Evolutionary conservation across 2,888 invertebrate genomes (phyloP), one percentile per base, ranked within the genome.

Genomic region (Drosophila aldrichi): DNA sequence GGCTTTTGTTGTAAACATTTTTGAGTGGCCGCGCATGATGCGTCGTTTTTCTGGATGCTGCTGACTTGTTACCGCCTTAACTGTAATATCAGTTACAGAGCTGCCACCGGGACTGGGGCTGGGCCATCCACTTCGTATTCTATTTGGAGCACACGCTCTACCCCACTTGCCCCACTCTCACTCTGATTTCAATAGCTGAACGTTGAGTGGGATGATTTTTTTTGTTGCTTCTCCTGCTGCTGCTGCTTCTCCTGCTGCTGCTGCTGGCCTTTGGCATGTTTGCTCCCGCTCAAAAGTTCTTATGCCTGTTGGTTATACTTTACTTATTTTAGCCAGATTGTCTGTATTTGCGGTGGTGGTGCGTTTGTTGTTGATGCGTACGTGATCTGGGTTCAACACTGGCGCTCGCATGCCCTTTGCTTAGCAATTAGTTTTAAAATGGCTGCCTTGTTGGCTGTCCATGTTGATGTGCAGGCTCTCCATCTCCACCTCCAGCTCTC

Each of bases 361-460:
- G 66, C 73, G 75, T 77, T 77, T 81, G 78, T 79, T 73, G 77
- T 83, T 83, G 82, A 84, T 90, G 87, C 82, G 89, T 86, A 89
- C 89, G 89, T 89, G 89, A 86, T 82, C 79, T 79, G 90, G 74
- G 70, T 82, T 68, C 68, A 52, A 54, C 51, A 80, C 57, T 69
- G 64, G 43, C 69, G 43, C 69, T 70, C 55, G 79, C 66, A 74
- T 84, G 89, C 78, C 82, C 75, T 83, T 86, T 88, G 89, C 88
- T 88, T 89, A 89, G 90, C 86, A 87, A 87, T 89, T 87, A 89
- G 85, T 86, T 89, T 85, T 87, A 85, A 85, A 85, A 87, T 77
- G 88, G 75, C 56, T 58, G 71, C 63, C 70, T 70, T 70, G 54
- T 65, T 44, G 58, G 54, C 43, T 72, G 73, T 56, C 56, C 71